Evolutionary conservation across 2,888 invertebrate species (phyloP), one percentile per base, ranked within the genome.

Genomic region (Helleia helle): DNA sequence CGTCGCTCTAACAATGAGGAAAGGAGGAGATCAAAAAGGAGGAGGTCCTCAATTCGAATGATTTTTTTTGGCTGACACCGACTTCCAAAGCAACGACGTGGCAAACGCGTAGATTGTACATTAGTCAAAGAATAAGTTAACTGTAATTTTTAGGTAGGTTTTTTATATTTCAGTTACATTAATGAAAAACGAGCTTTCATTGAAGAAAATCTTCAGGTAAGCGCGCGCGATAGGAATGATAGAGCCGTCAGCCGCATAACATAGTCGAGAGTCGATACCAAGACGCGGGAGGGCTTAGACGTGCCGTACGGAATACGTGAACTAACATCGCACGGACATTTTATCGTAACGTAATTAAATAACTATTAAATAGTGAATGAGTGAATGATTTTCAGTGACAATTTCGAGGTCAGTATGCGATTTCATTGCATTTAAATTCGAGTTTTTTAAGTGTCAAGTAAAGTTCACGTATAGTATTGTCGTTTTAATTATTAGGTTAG

Each of bases 221-320:
- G 22, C 22, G 22, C 22, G 22, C 8, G 8, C 22, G 22, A 5
- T 22, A 22, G 18, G 18, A 4, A n/a, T n/a, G n/a, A 22, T 22
- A 22, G 7, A 8, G 22, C 22, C 22, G 22, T 17, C 17, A 26
- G 17, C 15, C 30, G 26, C 3, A 26, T 13, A 36, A 18, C 54
- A 71, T 74, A 79, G 75, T 79, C 74, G 70, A 67, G 56, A 59
- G 75, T 79, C 74, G 70, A 67, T 56, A 59, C 58, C 58, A 65
- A 62, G 63, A 52, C 71, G 66, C 68, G 70, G 55, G 51, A 47
- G 64, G 46, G 69, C 44, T 48, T 64, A 66, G 71, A 71, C 77
- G 77, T 67, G 66, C 56, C 50, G 47, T 54, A 52, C 55, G 50
- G 47, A 55, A 55, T 54, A 58, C 55, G 52, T 44, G 58, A 36